Base-by-base conservation (phyloP, 1,140 invertebrate species). In the Meloidogyne hapla region DNA sequence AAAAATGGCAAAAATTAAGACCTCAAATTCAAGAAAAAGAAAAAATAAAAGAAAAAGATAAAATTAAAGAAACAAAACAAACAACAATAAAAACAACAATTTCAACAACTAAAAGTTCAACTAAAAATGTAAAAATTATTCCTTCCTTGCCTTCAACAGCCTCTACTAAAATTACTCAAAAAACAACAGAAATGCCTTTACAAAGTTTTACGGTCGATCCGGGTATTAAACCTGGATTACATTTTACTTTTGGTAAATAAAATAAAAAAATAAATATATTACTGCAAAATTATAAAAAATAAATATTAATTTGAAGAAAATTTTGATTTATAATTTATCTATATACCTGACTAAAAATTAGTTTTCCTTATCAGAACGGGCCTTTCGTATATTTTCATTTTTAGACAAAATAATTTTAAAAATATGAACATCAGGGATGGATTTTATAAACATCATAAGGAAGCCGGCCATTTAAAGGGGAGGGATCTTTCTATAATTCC, bases 241-340 rank as follows among this genome's bases (percentile, higher is more conserved):
- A 73, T 63, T 73, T 73, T 64, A 73, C 71, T 64, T 73, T 73
- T 63, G 48, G 48, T 56, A 56, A 56, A n/a, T n/a, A 42, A 10
- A n/a, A n/a, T n/a, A n/a, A n/a, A n/a, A n/a, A 10, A 12, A 42
- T 42, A 42, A 42, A 42, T 13, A 42, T 33, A 33, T 33, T 33
- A 33, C 33, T 33, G 33, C 33, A 33, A 33, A 33, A 33, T 33
- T 33, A 33, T 1, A 0, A 33, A 33, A 33, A 33, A 33, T 4
- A 6, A 6, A 33, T 33, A 33, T 6, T 0, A 33, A 33, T n/a
- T n/a, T n/a, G n/a, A n/a, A n/a, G n/a, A n/a, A n/a, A n/a, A n/a
- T n/a, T n/a, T n/a, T n/a, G n/a, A n/a, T n/a, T n/a, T n/a, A n/a
- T n/a, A n/a, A n/a, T n/a, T n/a, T n/a, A n/a, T n/a, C n/a, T n/a